Conservation (phyloP, 2,113 vertebrate genomes). For the Pelvicachromis taeniatus region DNA sequence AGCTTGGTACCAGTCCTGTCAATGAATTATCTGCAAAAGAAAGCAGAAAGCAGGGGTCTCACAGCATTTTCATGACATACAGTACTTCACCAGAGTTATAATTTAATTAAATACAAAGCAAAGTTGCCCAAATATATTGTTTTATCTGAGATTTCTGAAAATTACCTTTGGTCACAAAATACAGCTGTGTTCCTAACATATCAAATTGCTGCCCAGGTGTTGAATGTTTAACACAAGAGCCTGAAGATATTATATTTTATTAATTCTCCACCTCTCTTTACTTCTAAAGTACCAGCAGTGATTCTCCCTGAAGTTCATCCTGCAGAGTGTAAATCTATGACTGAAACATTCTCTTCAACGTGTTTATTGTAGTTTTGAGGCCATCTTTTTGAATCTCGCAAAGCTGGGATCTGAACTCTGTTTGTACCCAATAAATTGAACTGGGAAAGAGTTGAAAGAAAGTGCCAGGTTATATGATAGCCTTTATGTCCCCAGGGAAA, state of each 20-base stretch:
- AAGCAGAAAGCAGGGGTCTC: not conserved
- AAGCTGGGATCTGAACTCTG: slow-evolving; percentile 21
- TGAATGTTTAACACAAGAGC: not conserved
- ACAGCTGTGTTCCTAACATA: not conserved
- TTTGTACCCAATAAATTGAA: slow-evolving; percentile 47
- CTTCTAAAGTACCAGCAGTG: not conserved
- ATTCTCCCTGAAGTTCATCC: not conserved
- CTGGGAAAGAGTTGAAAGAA: slow-evolving; percentile 48
- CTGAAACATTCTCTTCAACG: not conserved
- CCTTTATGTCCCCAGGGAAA: slow-evolving; percentile 50
- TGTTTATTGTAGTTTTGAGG: slow-evolving; percentile 15
- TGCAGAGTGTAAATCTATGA: not conserved
- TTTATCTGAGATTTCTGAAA: not conserved
- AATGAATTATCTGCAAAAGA: not conserved
- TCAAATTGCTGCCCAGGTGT: not conserved
- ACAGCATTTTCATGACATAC: not conserved
- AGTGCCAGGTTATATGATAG: slow-evolving; percentile 49
- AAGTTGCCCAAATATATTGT: not conserved
- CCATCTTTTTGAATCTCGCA: slow-evolving; percentile 6
- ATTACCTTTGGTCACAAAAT: not conserved
- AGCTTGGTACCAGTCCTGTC: not conserved
- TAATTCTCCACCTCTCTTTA: not conserved
- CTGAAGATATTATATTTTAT: not conserved
- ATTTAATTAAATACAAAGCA: not conserved
- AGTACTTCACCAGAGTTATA: not conserved